Evolutionary conservation across 2,113 vertebrate genomes (phyloP).

Genomic region (Amphilophus citrinellus): DNA sequence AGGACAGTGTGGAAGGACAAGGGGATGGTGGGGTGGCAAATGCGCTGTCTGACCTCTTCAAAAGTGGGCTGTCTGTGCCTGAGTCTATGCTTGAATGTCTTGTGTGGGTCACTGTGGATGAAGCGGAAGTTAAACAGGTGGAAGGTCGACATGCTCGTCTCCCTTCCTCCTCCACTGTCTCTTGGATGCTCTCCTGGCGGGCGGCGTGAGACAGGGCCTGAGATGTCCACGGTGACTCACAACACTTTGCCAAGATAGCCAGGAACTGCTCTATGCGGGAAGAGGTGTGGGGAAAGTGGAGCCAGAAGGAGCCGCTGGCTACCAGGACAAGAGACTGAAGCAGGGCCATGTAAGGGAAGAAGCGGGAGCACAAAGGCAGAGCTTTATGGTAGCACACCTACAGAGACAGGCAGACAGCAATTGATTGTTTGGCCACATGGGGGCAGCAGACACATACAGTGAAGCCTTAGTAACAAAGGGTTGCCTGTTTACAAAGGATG

Average conservation of each 20-base stretch:
- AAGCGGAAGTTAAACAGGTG: slow-evolving; percentile 14
- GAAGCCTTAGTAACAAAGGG: neutral
- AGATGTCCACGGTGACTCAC: slow-evolving; percentile 87
- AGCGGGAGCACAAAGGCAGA: slow-evolving; percentile 83
- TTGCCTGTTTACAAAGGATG: neutral
- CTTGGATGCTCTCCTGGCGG: slow-evolving; percentile 66
- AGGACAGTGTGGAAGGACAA: slow-evolving; percentile 63
- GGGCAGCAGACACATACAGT: neutral
- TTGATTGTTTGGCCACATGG: neutral
- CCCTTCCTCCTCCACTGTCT: slow-evolving; percentile 17
- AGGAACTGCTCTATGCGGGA: slow-evolving; percentile 87
- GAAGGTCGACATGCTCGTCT: neutral
- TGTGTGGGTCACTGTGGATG: neutral
- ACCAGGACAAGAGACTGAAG: slow-evolving; percentile 82
- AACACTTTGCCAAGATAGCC: slow-evolving; percentile 84
- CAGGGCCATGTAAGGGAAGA: slow-evolving; percentile 84
- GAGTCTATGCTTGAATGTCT: slow-evolving; percentile 71
- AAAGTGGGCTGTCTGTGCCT: slow-evolving; percentile 70
- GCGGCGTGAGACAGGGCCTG: slow-evolving; percentile 82
- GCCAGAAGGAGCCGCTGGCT: slow-evolving; percentile 86
- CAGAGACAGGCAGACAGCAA: slow-evolving; percentile 1
- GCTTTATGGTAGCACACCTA: slow-evolving; percentile 85
- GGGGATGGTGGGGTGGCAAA: slow-evolving; percentile 63
- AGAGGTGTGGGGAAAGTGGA: slow-evolving; percentile 85
- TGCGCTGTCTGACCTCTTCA: slow-evolving; percentile 47